Percentiles rank a stretch among this genome's conserved stretches.
phyloP scores from a whole-genome alignment of 2,888 invertebrate genomes.

The Nephrotoma appendiculata region DNA sequence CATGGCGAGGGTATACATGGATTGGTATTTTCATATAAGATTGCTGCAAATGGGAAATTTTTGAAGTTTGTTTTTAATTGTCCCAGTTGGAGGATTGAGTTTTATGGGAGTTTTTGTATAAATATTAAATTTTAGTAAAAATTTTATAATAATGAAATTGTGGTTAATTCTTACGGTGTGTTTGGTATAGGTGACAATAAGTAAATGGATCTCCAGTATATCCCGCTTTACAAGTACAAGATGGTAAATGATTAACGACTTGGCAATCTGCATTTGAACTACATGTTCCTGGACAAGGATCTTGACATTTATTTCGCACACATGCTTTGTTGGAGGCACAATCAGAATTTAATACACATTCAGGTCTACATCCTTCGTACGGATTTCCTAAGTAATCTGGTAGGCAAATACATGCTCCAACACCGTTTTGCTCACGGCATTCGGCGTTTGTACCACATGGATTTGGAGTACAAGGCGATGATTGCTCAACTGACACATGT shows the following conservation, averaged over 20 bases:
- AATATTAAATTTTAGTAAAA: background rate
- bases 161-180: slow-evolving; percentile 37
- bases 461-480: slow-evolving; percentile 43
- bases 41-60: background rate
- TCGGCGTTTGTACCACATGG: slow-evolving; percentile 56
- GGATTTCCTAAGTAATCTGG: slow-evolving; percentile 63
- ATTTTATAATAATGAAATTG: background rate
- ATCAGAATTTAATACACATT: slow-evolving; percentile 58
- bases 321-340: slow-evolving; percentile 58
- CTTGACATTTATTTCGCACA: slow-evolving; percentile 55
- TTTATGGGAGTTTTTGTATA: background rate
- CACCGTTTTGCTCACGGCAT: slow-evolving; percentile 49
- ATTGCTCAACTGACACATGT: slow-evolving; percentile 28
- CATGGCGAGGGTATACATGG: slow-evolving; percentile 66
- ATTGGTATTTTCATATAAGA: slow-evolving; percentile 35
- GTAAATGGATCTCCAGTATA: slow-evolving; percentile 62
- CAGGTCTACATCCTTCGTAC: slow-evolving; percentile 59
- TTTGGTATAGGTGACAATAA: slow-evolving; percentile 35
- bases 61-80: background rate
- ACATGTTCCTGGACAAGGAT: slow-evolving; percentile 68
- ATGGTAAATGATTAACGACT: slow-evolving; percentile 55
- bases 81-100: background rate
- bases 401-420: slow-evolving; percentile 54
- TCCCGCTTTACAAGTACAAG: slow-evolving; percentile 52
- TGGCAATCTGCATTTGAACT: slow-evolving; percentile 59